Conservation (phyloP, 30 jellyfish, hydroid and myxozoan species). For the Cassiopea xamachana region DNA sequence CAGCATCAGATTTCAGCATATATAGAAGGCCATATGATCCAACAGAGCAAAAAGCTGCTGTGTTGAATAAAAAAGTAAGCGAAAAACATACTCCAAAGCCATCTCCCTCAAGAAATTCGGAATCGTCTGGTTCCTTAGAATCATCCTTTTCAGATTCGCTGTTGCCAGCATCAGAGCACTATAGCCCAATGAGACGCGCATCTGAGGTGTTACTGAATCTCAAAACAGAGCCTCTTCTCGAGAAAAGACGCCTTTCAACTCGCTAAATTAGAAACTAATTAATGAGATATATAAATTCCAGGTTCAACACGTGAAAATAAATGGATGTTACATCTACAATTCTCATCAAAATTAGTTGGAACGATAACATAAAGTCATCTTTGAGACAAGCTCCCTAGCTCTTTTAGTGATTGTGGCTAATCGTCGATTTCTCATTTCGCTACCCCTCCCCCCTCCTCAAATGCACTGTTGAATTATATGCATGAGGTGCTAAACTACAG, state of each 20-base stretch:
- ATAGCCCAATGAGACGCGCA: conserved; percentile 2
- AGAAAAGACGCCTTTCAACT: conserved; percentile 12
- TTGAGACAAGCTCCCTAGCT: too few relatives aligned
- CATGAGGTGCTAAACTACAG: too few relatives aligned
- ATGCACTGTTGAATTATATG: too few relatives aligned
- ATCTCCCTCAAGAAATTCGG: not conserved
- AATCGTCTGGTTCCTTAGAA: not conserved
- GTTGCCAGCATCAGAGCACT: not conserved
- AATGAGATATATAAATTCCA: too few relatives aligned
- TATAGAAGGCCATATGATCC: conserved; percentile 71
- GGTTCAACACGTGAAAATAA: too few relatives aligned
- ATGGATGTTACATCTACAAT: too few relatives aligned
- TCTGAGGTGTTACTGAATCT: not conserved
- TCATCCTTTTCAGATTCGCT: too few relatives aligned
- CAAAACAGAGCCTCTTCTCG: conserved; percentile 18
- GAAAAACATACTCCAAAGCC: not conserved
- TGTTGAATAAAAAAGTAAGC: not conserved
- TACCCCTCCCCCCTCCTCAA: too few relatives aligned
- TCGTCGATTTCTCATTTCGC: too few relatives aligned
- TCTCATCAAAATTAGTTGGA: too few relatives aligned
- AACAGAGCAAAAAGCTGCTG: conserved; percentile 2
- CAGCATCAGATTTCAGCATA: conserved; percentile 60
- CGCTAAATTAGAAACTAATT: not conserved
- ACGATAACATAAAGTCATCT: too few relatives aligned
- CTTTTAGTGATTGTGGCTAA: too few relatives aligned